Evolutionary conservation across 2,888 invertebrate species (phyloP), one percentile per base, ranked within the genome.

Genomic region (Mermis nigrescens): DNA sequence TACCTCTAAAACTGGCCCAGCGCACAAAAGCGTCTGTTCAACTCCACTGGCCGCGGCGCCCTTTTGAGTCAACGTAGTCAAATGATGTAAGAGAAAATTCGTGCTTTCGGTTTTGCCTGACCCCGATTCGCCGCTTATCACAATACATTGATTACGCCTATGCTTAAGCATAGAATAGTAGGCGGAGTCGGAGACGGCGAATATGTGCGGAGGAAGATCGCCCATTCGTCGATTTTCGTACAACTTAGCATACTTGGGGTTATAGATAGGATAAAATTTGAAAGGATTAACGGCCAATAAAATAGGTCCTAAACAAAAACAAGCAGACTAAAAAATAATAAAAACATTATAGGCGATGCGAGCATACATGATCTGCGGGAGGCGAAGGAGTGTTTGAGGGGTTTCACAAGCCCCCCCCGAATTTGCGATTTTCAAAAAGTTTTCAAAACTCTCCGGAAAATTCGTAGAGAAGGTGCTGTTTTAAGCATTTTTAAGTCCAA

Each of bases 21-120:
- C 91, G 71, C 89, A 89, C 57, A 92, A 78, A 69, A 94, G 89
- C 19, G 90, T 91, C 76, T 91, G 91, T 74, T 94, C 92, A 1
- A 92, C 89, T n/a, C 90, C 90, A 72, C 86, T 86, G 24, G 89
- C 90, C 70, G 87, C 86, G 46, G 85, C 85, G 58, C 90, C 89
- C 73, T 91, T 91, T 75, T 91, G 91, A 74, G 87, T 88, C 60
- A 92, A 79, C 7, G 91, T 90, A 0, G 91, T 92, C 69, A 94
- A 78, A 76, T 92, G 92, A 75, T 92, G 91, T 58, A 94, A 79
- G 63, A 92, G 80, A 74, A 92, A 86, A 79, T 91, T 91, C 31
- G 92, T 92, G 73, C 88, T 89, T 74, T 92, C 92, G 1, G 92
- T 92, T 77, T 92, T 92, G 2, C 91, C 90, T n/a, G 86, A 87